Conservation (phyloP, 2,113 vertebrate genomes). For the Etheostoma spectabile region DNA sequence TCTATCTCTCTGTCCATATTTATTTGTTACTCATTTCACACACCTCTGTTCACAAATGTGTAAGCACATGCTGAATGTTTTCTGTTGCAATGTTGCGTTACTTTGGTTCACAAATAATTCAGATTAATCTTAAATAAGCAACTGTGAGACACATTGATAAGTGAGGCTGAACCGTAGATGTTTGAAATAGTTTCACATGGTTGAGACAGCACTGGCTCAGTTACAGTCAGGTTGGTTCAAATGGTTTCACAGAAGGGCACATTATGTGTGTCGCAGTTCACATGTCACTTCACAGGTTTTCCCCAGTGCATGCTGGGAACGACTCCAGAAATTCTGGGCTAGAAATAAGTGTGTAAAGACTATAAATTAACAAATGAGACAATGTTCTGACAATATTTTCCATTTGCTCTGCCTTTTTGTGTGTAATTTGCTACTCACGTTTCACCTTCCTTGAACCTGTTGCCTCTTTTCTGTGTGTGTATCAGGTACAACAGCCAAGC, state of each 20-base stretch:
- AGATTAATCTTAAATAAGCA: conserved; percentile 55
- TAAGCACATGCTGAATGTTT: background rate
- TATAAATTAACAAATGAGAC: conserved; percentile 18
- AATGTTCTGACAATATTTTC: conserved; percentile 12
- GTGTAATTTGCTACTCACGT: background rate
- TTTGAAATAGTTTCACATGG: conserved; percentile 13
- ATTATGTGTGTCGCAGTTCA: conserved; percentile 27
- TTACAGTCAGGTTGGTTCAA: background rate
- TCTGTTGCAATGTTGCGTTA: conserved; percentile 27
- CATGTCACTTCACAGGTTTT: conserved; percentile 40
- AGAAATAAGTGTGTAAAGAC: conserved; percentile 26
- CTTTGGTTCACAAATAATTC: conserved; percentile 47
- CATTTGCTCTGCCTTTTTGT: conserved; percentile 20
- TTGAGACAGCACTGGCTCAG: background rate
- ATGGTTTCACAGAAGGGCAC: conserved; percentile 25
- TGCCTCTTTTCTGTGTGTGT: conserved; percentile 38
- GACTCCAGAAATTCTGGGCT: conserved; percentile 35
- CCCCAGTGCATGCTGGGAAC: conserved; percentile 32
- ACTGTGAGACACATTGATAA: conserved; percentile 47
- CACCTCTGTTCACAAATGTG: background rate
- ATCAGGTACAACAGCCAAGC: conserved; percentile 88
- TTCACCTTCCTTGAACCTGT: conserved; percentile 20
- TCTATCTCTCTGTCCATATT: background rate
- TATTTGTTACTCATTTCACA: background rate
- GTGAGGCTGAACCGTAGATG: background rate